These are phyloP conservation scores for Nannoperca australis DNA, from an alignment of 2,797 vertebrate genomes.

Conservation along the genomic window DNA sequence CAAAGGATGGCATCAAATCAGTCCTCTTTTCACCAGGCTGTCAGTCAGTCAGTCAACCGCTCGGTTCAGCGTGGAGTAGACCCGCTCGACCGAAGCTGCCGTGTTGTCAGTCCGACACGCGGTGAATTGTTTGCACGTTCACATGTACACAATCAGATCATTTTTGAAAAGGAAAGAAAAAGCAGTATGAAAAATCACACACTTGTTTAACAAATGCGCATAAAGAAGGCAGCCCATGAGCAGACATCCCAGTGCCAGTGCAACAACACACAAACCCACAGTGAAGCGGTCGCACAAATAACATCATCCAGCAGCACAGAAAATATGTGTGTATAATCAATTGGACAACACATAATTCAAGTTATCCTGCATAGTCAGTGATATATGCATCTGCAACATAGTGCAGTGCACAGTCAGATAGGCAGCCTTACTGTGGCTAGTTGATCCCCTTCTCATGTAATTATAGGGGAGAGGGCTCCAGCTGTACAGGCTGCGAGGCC, in stretches of 20 bases:
- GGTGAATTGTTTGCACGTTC: constrained; percentile 55
- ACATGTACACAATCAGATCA: constrained; percentile 51
- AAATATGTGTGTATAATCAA: constrained; percentile 44
- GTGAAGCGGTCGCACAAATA: constrained; percentile 48
- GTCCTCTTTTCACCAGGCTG: constrained; percentile 74
- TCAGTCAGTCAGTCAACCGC: constrained; percentile 70
- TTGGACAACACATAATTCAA: constrained; percentile 37
- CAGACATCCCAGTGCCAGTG: constrained; percentile 23
- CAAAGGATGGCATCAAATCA: constrained; percentile 74
- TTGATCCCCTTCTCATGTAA: constrained; percentile 82
- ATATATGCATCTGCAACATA: constrained; percentile 30
- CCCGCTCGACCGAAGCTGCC: constrained; percentile 80
- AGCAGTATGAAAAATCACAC: constrained; percentile 20
- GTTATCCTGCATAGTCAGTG: constrained; percentile 23
- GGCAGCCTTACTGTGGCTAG: constrained; percentile 75
- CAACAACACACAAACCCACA: constrained; percentile 32
- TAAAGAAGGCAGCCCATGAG: constrained; percentile 19
- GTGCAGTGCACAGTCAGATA: constrained; percentile 61
- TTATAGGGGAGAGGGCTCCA: constrained; percentile 85
- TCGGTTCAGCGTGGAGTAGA: constrained; percentile 64
- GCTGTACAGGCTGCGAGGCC: constrained; percentile 79
- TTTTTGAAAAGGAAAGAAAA: neutral
- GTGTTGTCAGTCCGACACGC: constrained; percentile 63
- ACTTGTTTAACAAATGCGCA: constrained; percentile 51
- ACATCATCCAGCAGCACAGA: constrained; percentile 45